Percentiles rank a stretch among this genome's conserved stretches.
Evolutionary conservation across 2,888 invertebrate species (phyloP).

Genomic region (Dicycla oo): DNA sequence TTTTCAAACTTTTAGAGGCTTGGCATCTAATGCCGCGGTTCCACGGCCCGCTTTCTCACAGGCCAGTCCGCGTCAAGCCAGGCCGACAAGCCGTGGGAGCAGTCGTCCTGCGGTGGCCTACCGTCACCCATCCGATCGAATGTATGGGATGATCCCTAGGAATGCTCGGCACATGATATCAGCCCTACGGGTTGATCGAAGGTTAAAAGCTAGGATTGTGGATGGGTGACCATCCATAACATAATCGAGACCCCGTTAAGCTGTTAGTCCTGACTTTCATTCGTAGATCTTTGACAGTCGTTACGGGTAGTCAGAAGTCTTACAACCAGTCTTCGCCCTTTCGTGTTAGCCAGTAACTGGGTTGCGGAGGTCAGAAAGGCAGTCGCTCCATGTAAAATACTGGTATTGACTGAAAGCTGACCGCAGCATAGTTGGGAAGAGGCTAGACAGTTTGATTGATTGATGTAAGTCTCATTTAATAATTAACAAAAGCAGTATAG

Average conservation of each 20-base stretch:
- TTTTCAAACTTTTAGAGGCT: conserved; percentile 12
- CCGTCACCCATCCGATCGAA: no score
- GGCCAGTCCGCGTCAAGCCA: no score
- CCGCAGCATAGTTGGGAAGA: not conserved
- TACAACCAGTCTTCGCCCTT: not conserved
- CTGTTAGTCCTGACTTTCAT: not conserved
- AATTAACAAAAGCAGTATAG: not conserved
- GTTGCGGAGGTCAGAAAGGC: not conserved
- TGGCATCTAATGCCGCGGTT: not conserved
- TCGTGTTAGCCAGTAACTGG: not conserved
- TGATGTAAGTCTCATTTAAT: not conserved
- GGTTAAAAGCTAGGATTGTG: not conserved
- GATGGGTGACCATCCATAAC: not conserved
- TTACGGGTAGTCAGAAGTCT: not conserved
- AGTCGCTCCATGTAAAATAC: not conserved
- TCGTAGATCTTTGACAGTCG: not conserved
- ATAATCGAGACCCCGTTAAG: not conserved
- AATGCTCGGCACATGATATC: no score
- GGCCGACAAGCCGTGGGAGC: no score
- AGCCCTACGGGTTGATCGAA: not conserved
- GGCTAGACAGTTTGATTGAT: not conserved
- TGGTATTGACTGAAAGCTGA: not conserved
- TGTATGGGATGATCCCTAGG: no score
- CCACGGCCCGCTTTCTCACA: no score
- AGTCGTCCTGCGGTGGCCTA: no score